These are phyloP conservation scores for Capitulum mitella DNA, from an alignment of 2,888 invertebrate genomes.

Conservation along the genomic window DNA sequence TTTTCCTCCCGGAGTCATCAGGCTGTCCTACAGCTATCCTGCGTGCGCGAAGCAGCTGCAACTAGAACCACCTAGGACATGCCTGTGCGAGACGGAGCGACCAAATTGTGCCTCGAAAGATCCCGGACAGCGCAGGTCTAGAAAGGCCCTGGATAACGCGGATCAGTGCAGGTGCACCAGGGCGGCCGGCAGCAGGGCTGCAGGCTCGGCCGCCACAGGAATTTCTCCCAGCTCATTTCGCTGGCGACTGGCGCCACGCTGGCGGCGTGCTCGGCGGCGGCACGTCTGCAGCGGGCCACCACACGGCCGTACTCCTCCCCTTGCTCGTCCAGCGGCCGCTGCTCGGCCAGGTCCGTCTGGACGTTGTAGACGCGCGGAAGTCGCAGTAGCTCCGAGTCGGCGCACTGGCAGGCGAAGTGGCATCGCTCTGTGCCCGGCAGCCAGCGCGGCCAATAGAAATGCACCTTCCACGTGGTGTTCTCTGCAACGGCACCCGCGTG, in stretches of 20 bases:
- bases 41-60: no score
- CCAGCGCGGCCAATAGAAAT: background rate
- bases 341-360: background rate
- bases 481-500: background rate
- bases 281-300: background rate
- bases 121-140: no score
- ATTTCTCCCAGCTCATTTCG: background rate
- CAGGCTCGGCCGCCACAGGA: background rate
- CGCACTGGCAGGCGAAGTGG: background rate
- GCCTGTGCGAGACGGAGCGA: no score
- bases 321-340: background rate
- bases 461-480: slow-evolving; percentile 10
- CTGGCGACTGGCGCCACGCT: background rate
- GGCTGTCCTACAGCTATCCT: no score
- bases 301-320: background rate
- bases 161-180: background rate
- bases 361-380: background rate
- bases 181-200: slow-evolving; percentile 5
- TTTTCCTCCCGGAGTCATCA: no score
- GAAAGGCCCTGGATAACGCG: background rate
- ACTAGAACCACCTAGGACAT: no score
- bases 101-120: no score
- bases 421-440: background rate
- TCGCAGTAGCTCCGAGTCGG: background rate
- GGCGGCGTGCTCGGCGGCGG: background rate